phyloP scores from a whole-genome alignment of 1,140 invertebrate species.

The Lordiphosa collinella region DNA sequence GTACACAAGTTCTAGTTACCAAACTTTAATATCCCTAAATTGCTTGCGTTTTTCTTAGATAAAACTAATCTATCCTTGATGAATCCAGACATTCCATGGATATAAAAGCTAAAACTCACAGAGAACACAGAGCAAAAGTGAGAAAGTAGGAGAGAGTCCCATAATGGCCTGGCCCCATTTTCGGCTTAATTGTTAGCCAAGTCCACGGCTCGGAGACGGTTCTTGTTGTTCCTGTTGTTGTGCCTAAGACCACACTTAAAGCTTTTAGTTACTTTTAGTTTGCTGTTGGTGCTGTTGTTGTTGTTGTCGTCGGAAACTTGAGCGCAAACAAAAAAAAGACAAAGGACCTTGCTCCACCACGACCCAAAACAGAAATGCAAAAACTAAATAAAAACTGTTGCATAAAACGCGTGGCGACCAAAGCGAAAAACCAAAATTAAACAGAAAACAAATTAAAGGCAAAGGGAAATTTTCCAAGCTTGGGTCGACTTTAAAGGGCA shows the following conservation, averaged over 20 bases:
- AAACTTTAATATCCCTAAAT: too few species aligned
- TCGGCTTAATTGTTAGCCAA: slow-evolving; percentile 37
- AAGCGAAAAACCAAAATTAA: slow-evolving; percentile 37
- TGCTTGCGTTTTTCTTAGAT: too few species aligned
- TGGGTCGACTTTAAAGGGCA: neutral
- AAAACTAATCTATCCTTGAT: too few species aligned
- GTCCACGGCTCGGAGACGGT: slow-evolving; percentile 3
- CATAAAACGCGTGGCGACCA: slow-evolving; percentile 24
- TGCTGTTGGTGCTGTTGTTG: slow-evolving; percentile 28
- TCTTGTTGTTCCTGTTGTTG: slow-evolving; percentile 36
- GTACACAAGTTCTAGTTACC: too few species aligned
- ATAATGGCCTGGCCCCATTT: slow-evolving; percentile 22
- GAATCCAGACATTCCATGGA: neutral
- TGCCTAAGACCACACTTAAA: slow-evolving; percentile 58
- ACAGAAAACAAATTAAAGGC: slow-evolving; percentile 29
- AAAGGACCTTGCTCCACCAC: slow-evolving; percentile 42
- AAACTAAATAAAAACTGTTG: slow-evolving; percentile 33
- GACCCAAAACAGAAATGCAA: slow-evolving; percentile 11
- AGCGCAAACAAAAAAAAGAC: slow-evolving; percentile 29
- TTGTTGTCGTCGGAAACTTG: slow-evolving; percentile 23
- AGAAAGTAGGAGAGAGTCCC: neutral
- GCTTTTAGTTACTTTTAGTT: slow-evolving; percentile 66
- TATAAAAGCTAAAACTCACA: slow-evolving; percentile 21
- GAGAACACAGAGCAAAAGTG: neutral
- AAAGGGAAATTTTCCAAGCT: neutral